Evolutionary conservation across 1,140 invertebrate species (phyloP).

Genomic region (Phthorimaea operculella): DNA sequence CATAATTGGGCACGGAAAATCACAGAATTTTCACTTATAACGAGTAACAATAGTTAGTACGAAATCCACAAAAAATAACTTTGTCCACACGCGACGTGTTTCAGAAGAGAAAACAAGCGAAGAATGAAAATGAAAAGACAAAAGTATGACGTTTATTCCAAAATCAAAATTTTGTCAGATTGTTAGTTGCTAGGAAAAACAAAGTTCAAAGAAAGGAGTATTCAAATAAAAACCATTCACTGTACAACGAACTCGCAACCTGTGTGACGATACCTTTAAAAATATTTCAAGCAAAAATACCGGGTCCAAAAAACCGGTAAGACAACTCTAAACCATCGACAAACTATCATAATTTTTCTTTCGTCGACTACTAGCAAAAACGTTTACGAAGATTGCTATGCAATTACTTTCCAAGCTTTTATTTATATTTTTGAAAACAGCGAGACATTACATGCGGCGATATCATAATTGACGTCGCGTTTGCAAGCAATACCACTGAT

Average conservation of each 20-base stretch:
- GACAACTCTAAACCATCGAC: no score
- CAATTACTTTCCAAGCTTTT: no score
- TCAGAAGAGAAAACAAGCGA: conserved; percentile 19
- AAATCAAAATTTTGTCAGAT: not conserved
- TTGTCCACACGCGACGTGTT: conserved; percentile 6
- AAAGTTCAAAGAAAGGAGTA: not conserved
- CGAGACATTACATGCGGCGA: no score
- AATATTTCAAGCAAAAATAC: no score
- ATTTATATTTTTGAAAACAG: no score
- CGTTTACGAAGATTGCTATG: no score
- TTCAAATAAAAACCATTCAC: not conserved
- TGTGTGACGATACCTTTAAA: no score
- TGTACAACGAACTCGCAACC: not conserved
- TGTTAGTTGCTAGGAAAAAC: not conserved
- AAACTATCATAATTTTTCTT: no score
- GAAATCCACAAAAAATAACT: not conserved
- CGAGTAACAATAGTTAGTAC: conserved; percentile 2
- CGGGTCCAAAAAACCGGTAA: no score
- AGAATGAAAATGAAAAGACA: conserved; percentile 3
- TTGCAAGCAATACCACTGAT: no score
- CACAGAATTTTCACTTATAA: conserved; percentile 21
- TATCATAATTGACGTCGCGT: no score
- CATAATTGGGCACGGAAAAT: conserved; percentile 23
- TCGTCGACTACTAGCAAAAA: no score
- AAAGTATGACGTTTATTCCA: not conserved